Evolutionary conservation across 2,113 vertebrate species (phyloP).

Genomic region (Muscicapa adusta): DNA sequence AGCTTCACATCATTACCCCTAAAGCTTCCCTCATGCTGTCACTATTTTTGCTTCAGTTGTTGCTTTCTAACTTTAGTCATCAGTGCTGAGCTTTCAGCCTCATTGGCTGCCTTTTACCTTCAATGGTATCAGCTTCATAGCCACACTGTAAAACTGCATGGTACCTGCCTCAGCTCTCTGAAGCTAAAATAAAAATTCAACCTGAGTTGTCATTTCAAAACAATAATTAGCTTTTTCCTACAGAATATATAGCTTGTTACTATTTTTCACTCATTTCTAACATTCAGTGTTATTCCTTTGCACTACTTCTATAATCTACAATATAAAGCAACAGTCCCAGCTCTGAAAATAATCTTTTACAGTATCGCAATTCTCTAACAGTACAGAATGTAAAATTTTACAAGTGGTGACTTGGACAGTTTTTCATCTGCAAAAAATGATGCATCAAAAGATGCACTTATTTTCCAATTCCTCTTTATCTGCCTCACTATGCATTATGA

Average conservation of each 20-base stretch:
- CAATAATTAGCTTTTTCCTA: not conserved
- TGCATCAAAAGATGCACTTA: not conserved
- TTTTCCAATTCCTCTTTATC: not conserved
- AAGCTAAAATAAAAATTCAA: not conserved
- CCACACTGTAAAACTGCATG: not conserved
- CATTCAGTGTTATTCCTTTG: not conserved
- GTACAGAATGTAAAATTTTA: not conserved
- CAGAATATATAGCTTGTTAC: not conserved
- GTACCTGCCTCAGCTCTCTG: not conserved
- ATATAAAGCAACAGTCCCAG: not conserved
- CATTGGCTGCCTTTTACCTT: not conserved
- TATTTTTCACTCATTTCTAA: not conserved
- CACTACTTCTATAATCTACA: not conserved
- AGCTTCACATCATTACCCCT: not conserved
- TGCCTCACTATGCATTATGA: not conserved
- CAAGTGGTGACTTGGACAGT: not conserved
- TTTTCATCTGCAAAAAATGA: not conserved
- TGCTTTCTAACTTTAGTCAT: not conserved
- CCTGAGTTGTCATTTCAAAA: not conserved
- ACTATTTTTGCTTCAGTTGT: not conserved
- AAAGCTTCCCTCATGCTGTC: not conserved
- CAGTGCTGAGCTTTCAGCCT: not conserved
- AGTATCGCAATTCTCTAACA: not conserved
- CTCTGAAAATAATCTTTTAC: not conserved
- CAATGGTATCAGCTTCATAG: not conserved